phyloP scores from a whole-genome alignment of 2,888 invertebrate species.

The Apotomis betuletana region DNA sequence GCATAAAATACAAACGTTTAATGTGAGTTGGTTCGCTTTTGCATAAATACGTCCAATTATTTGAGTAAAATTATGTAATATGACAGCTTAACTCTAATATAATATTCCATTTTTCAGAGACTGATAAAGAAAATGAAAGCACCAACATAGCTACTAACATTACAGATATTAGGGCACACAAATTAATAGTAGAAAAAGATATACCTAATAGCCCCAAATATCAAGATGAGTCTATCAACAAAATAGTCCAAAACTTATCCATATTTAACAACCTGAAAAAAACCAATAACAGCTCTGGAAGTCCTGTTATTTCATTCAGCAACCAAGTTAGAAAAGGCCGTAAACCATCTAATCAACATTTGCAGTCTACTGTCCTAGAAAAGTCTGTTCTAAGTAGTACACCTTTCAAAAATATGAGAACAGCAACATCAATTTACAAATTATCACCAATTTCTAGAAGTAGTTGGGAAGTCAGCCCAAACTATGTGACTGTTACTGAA shows the following conservation, averaged over 20 bases:
- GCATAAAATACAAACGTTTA: too few relatives aligned
- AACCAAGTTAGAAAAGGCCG: slow-evolving; percentile 26
- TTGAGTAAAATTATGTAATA: too few relatives aligned
- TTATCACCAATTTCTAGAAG: slow-evolving; percentile 68
- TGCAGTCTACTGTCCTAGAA: slow-evolving; percentile 53
- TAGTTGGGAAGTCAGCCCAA: slow-evolving; percentile 51
- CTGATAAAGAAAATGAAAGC: slow-evolving; percentile 68
- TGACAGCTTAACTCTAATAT: too few relatives aligned
- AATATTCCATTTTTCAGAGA: slow-evolving; percentile 57
- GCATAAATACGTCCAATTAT: too few relatives aligned
- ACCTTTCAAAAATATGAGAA: slow-evolving; percentile 69
- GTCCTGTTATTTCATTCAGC: slow-evolving; percentile 48
- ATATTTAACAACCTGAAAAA: slow-evolving; percentile 55
- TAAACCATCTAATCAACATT: slow-evolving; percentile 15
- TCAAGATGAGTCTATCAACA: slow-evolving; percentile 67
- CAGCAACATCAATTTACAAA: slow-evolving; percentile 70
- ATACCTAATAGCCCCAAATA: slow-evolving; percentile 47
- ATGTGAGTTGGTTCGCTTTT: too few relatives aligned
- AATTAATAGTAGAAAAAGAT: slow-evolving; percentile 66
- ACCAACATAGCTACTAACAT: slow-evolving; percentile 50
- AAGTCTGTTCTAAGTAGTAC: slow-evolving; percentile 73
- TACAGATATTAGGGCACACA: slow-evolving; percentile 64
- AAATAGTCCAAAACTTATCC: slow-evolving; percentile 63
- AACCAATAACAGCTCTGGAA: slow-evolving; percentile 46
- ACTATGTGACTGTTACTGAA: slow-evolving; percentile 50